These are phyloP conservation scores for Coelopa frigida DNA, from an alignment of 1,140 invertebrate genomes.

Conservation along the genomic window DNA sequence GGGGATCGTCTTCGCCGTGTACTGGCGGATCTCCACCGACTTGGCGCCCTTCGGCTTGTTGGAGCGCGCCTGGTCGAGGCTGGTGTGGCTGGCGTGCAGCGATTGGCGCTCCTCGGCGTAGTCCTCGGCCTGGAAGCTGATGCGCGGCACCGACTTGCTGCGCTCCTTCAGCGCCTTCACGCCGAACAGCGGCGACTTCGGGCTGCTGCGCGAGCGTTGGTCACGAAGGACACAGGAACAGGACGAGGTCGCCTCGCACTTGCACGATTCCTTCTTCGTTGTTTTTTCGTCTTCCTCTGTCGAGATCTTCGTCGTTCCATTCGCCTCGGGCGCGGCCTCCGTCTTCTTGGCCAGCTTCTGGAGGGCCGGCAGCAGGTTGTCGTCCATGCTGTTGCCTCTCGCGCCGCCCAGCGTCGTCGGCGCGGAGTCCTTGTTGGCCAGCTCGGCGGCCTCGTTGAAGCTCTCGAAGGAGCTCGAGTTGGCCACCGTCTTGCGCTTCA, in stretches of 20 bases:
- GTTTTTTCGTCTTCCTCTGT: no score
- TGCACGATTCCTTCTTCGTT: no score
- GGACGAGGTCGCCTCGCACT: no score
- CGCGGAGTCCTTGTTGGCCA: conserved; percentile 6
- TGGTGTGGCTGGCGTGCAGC: conserved; percentile 30
- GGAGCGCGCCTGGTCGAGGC: conserved; percentile 34
- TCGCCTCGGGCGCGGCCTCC: conserved; percentile 15
- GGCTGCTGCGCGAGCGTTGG: not conserved
- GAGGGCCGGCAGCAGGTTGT: conserved; percentile 24
- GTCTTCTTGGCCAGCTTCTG: conserved; percentile 33
- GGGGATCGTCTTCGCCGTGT: conserved; percentile 58
- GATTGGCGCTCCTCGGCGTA: conserved; percentile 18
- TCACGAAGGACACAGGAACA: no score
- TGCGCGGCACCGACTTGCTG: conserved; percentile 40
- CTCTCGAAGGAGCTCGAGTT: conserved; percentile 38
- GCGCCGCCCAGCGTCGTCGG: conserved; percentile 22
- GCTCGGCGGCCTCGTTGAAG: conserved; percentile 32
- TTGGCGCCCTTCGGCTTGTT: conserved; percentile 30
- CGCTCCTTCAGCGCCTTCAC: conserved; percentile 40
- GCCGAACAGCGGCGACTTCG: conserved; percentile 32
- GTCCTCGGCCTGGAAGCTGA: conserved; percentile 28
- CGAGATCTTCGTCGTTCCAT: not conserved
- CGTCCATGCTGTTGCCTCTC: conserved; percentile 29
- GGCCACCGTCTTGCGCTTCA: conserved; percentile 45
- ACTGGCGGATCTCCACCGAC: conserved; percentile 51